A percentile compares a stretch with the other conserved stretches of the same genome.
Evolutionary conservation across 2,797 vertebrate species (phyloP).

Genomic region (Sebastes baramenuke): DNA sequence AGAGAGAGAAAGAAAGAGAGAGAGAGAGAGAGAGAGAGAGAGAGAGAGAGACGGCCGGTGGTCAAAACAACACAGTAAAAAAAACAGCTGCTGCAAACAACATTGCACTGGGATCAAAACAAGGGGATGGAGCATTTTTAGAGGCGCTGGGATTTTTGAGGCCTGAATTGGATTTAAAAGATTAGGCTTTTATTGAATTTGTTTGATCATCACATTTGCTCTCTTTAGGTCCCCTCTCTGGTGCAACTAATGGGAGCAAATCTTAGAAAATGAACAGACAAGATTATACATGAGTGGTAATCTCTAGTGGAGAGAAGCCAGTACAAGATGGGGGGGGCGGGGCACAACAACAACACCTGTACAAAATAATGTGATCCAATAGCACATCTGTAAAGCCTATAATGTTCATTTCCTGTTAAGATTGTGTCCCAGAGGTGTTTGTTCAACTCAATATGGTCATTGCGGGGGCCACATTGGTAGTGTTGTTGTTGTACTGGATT

Average conservation of each 20-base stretch:
- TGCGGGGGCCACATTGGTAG: not conserved
- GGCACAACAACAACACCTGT: constrained; percentile 51
- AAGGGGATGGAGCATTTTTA: constrained; percentile 70
- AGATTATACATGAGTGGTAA: constrained; percentile 38
- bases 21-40: not conserved
- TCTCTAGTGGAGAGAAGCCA: constrained; percentile 22
- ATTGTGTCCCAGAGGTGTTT: constrained; percentile 4
- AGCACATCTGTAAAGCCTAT: not conserved
- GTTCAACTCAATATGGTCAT: constrained; percentile 3
- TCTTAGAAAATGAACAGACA: constrained; percentile 34
- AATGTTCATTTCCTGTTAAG: not conserved
- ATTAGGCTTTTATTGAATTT: constrained; percentile 76
- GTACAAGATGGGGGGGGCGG: not conserved
- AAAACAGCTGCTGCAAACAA: constrained; percentile 72
- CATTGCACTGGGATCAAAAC: constrained; percentile 72
- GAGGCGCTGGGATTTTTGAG: constrained; percentile 66
- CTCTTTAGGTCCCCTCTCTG: constrained; percentile 34
- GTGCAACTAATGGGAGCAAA: constrained; percentile 22
- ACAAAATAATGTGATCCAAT: constrained; percentile 14
- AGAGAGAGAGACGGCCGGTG: not conserved
- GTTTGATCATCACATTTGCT: constrained; percentile 66
- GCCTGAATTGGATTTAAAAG: constrained; percentile 80
- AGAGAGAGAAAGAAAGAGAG: not conserved
- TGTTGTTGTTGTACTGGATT: constrained; percentile 31
- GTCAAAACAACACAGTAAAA: constrained; percentile 66